Percentiles rank a stretch among this genome's conserved stretches.
Conservation (phyloP, 2,797 vertebrate genomes). For the Apogon hyalosoma region DNA sequence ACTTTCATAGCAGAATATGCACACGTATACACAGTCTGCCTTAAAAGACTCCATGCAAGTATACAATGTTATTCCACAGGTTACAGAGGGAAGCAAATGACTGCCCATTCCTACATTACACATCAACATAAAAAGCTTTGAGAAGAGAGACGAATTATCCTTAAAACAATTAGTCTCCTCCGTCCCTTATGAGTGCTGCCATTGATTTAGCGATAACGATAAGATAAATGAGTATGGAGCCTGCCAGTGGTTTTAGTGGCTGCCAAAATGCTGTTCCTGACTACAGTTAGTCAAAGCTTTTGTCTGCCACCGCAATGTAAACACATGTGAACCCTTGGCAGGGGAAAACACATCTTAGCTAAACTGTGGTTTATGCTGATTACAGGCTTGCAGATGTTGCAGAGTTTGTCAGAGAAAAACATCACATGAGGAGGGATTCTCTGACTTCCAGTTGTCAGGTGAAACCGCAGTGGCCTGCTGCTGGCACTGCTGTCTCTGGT, state of each 20-base stretch:
- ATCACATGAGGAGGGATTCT: constrained; percentile 63
- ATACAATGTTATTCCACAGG: constrained; percentile 47
- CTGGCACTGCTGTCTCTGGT: constrained; percentile 39
- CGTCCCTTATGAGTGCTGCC: constrained; percentile 82
- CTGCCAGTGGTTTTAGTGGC: constrained; percentile 82
- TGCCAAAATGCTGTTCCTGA: constrained; percentile 83
- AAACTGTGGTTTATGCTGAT: constrained; percentile 77
- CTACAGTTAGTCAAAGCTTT: constrained; percentile 70
- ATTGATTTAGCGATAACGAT: constrained; percentile 91
- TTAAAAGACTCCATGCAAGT: constrained; percentile 8
- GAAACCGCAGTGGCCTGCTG: constrained; percentile 59
- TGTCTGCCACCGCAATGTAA: constrained; percentile 75
- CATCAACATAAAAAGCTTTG: constrained; percentile 61
- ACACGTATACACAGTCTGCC: constrained; percentile 18
- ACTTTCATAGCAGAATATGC: constrained; percentile 34
- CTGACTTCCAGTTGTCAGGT: constrained; percentile 73
- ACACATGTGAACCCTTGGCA: constrained; percentile 76
- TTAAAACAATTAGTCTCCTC: constrained; percentile 88
- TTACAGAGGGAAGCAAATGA: constrained; percentile 49
- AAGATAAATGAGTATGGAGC: constrained; percentile 90
- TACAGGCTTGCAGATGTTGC: constrained; percentile 76
- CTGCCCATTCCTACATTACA: constrained; percentile 27
- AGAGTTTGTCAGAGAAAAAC: constrained; percentile 70
- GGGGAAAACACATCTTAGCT: constrained; percentile 71
- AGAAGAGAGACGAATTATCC: constrained; percentile 84